Conservation (phyloP, 2,888 invertebrate species). For the Lasius fuliginosus region DNA sequence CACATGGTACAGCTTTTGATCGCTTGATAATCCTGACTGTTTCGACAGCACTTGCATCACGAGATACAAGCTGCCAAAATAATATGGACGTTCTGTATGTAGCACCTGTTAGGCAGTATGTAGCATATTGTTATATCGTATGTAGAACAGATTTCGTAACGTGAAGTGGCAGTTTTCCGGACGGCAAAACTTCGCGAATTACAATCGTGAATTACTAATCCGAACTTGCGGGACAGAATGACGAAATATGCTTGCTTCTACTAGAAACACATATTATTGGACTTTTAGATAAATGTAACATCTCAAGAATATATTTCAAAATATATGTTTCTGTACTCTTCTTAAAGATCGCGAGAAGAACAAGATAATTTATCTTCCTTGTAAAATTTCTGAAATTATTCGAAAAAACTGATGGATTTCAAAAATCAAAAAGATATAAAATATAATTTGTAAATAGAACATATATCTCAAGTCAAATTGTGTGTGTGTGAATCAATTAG, state of each 20-base stretch:
- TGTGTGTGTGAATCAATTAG: background rate
- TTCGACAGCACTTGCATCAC: constrained; percentile 27
- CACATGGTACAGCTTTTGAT: background rate
- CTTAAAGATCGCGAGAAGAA: background rate
- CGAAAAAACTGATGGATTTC: background rate
- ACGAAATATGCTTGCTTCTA: constrained; percentile 31
- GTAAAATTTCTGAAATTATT: background rate
- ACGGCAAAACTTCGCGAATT: constrained; percentile 41
- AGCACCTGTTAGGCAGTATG: constrained; percentile 12
- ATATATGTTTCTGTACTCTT: background rate
- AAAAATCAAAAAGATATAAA: background rate
- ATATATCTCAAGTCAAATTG: background rate
- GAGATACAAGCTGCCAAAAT: constrained; percentile 15
- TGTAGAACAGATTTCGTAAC: constrained; percentile 31
- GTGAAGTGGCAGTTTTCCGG: constrained; percentile 41
- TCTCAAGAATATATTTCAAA: background rate
- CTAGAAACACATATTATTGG: constrained; percentile 32
- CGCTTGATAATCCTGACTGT: constrained; percentile 22
- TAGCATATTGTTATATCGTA: constrained; percentile 30
- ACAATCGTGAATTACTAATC: constrained; percentile 45
- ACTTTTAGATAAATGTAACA: constrained; percentile 42
- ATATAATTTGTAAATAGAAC: background rate
- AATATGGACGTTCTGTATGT: constrained; percentile 23
- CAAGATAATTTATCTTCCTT: background rate
- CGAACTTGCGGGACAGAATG: constrained; percentile 41